Percentiles rank a stretch among this genome's conserved stretches.
Conservation (phyloP, 1,140 invertebrate genomes). For the Nasonia giraulti region DNA sequence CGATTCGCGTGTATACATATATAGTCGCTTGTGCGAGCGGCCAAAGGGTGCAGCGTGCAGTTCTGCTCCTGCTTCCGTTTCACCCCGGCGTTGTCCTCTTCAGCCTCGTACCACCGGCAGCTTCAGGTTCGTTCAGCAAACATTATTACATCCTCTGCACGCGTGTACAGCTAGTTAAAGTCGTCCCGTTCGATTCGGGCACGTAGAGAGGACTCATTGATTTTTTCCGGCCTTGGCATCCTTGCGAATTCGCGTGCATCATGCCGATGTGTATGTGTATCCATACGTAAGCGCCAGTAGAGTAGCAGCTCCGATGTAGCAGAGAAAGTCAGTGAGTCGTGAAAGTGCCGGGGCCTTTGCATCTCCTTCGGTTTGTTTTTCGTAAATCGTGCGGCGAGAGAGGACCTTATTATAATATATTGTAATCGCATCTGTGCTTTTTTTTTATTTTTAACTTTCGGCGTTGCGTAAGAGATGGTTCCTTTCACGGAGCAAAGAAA, state of each 20-base stretch:
- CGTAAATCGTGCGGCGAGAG: not conserved
- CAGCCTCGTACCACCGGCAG: not conserved
- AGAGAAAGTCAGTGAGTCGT: constrained; percentile 31
- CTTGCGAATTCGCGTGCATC: not conserved
- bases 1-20: constrained; percentile 23
- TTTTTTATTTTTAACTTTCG: not conserved
- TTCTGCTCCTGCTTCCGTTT: not conserved
- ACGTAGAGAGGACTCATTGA: not conserved
- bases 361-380: not conserved
- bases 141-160: too few species aligned
- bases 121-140: not conserved
- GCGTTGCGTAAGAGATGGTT: not conserved
- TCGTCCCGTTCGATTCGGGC: too few species aligned
- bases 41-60: not conserved
- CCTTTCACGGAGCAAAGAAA: too few species aligned
- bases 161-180: too few species aligned
- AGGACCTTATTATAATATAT: not conserved
- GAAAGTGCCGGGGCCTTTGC: constrained; percentile 23
- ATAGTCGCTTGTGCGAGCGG: constrained; percentile 7
- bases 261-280: not conserved
- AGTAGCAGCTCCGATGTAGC: not conserved
- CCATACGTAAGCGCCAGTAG: not conserved
- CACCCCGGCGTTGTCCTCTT: not conserved
- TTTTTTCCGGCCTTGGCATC: constrained; percentile 22
- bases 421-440: not conserved